Evolutionary conservation across 2,888 invertebrate species (phyloP), one percentile per base, ranked within the genome.

Genomic region (Pharmacophagus antenor): DNA sequence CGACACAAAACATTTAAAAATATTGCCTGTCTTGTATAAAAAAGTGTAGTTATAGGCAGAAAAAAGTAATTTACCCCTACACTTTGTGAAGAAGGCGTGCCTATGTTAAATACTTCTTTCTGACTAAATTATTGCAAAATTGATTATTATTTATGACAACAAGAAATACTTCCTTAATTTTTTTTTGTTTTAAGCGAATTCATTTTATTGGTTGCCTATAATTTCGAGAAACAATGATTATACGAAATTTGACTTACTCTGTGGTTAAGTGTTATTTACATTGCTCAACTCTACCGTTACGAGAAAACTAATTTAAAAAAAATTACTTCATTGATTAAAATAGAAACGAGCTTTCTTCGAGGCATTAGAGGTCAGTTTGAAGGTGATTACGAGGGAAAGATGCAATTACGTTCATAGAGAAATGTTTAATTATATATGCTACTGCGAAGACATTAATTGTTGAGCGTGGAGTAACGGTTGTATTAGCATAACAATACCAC

Each of bases 211-310:
- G 18, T 4, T 48, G 23, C 37, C 41, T 56, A 41, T 56, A 20
- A 56, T 50, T 50, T 31, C 42, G 15, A 27, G 50, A 49, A 57
- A 57, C 57, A 44, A 51, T 50, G 22, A 51, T 51, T 31, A n/a
- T 27, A 25, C 31, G 50, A 48, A 58, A 53, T 58, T 58, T 53
- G 25, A 47, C 58, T 58, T 8, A 41, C 17, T 58, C 42, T 58
- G 58, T 48, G 53, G 53, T 57, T 46, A 51, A 27, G 50, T 44
- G 50, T 20, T 50, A 57, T 51, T 46, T 15, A 27, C 27, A 27
- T 37, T 37, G 55, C 37, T 55, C 47, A 55, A 22, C 31, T 20
- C 46, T 46, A 31, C 44, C 20, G 54, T 54, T 54, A 54, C 21
- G 20, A 54, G 44, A 54, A 46, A 46, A 15, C 21, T 18, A 47